Conservation (phyloP, 2,888 invertebrate genomes). For the Cheilosia impressa region DNA sequence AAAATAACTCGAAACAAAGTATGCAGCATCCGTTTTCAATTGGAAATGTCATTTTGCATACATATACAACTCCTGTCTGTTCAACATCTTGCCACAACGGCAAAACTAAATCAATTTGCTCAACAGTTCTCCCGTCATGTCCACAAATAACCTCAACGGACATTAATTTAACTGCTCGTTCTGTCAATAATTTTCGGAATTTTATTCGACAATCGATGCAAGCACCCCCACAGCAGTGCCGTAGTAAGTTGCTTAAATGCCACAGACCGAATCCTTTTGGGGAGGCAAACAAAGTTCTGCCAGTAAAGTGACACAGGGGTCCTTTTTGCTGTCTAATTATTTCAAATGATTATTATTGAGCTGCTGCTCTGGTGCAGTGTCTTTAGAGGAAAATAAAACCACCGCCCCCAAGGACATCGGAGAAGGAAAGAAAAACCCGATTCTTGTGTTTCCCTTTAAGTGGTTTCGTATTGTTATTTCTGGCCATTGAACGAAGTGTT, state of each 20-base stretch:
- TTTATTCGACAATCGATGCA: constrained; percentile 17
- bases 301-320: constrained; percentile 8
- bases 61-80: no score
- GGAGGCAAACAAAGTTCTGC: constrained; percentile 22
- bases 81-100: no score
- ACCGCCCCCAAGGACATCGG: constrained; percentile 10
- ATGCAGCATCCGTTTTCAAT: no score
- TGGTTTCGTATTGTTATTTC: constrained; percentile 60
- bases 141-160: constrained; percentile 24
- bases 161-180: constrained; percentile 23
- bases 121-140: background rate
- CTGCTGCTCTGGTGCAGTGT: constrained; percentile 8
- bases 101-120: background rate
- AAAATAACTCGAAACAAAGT: background rate
- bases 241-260: constrained; percentile 1
- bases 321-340: constrained; percentile 48
- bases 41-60: no score
- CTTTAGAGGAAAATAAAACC: constrained; percentile 11
- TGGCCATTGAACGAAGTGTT: constrained; percentile 45
- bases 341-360: constrained; percentile 56
- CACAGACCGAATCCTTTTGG: background rate
- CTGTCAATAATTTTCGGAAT: constrained; percentile 40
- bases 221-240: background rate
- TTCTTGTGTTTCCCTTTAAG: constrained; percentile 49
- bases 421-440: background rate